Base-by-base conservation (phyloP, 2,797 vertebrate species). In the Orientallactaga sibirica region DNA sequence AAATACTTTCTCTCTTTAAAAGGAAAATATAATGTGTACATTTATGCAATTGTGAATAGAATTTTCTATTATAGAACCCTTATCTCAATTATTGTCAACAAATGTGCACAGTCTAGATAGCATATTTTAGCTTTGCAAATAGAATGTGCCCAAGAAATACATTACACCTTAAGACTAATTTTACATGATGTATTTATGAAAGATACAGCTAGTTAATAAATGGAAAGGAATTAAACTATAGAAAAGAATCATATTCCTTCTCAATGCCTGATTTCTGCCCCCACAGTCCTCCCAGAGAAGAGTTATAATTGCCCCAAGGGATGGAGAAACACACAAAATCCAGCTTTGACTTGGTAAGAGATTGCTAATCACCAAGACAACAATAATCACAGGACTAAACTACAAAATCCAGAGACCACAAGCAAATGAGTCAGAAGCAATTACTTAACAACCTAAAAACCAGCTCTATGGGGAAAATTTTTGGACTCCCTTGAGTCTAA, bases 81-180 rank as follows among this genome's bases (percentile, higher is more conserved):
- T 67, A 89, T 89, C 91, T 94, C 81, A 75, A 86, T 92, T 90
- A 83, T 88, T 80, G 86, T 93, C 93, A 92, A 71, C 11, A 29
- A 95, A 94, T 91, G 86, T 92, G 80, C 84, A 84, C 74, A n/a
- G 33, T 95, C 68, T 84, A 91, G 92, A 93, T 92, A 94, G 58
- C 61, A 70, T 89, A 93, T 92, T 96, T 92, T 91, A 93, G 80
- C 41, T 55, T 94, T 80, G 81, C 81, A 94, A 96, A 94, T 74
- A 91, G 77, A 91, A 55, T 78, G 41, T 80, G 22, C 58, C 86
- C 84, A 68, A 94, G 73, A 96, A 94, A 92, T 67, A 81, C 43
- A 90, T 94, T 93, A 82, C 9, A 88, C 43, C 43, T 88, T 88
- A 87, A 91, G 73, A 87, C 74, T 94, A 85, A 85, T 94, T 95